These are phyloP conservation scores for Ctenodactylus gundi DNA, from an alignment of 2,113 vertebrate genomes.

Conservation along the genomic window DNA sequence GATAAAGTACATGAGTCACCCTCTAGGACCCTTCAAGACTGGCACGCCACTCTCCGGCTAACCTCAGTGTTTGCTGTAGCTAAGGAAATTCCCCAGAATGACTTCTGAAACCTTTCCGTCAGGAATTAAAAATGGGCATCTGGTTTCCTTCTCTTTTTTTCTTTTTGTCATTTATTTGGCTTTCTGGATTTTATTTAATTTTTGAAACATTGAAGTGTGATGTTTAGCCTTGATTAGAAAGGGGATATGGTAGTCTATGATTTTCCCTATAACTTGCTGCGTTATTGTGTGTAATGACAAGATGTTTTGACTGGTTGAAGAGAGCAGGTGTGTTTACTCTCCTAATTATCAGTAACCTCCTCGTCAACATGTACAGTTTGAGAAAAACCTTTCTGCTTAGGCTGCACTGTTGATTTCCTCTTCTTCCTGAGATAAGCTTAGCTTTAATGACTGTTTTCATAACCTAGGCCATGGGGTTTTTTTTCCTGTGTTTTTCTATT, in stretches of 20 bases:
- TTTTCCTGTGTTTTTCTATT: not conserved
- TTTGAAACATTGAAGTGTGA: not conserved
- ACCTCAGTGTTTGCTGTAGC: slow-evolving; percentile 8
- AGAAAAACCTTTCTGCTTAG: slow-evolving; percentile 38
- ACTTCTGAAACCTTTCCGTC: not conserved
- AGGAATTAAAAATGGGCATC: not conserved
- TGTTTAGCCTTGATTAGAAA: slow-evolving; percentile 40
- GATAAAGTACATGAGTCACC: slow-evolving; percentile 72
- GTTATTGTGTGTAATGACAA: not conserved
- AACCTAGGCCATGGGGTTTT: not conserved
- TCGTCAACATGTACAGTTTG: not conserved
- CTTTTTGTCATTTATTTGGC: not conserved
- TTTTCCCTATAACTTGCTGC: slow-evolving; percentile 48
- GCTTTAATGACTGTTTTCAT: slow-evolving; percentile 25
- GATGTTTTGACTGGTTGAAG: not conserved
- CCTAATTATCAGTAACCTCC: not conserved
- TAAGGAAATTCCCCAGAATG: not conserved
- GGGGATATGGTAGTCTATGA: not conserved
- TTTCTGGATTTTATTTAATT: not conserved
- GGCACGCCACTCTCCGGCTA: slow-evolving; percentile 72
- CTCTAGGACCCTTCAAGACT: not conserved
- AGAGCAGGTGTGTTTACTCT: not conserved
- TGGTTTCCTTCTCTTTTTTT: slow-evolving; percentile 2
- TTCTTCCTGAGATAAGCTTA: slow-evolving; percentile 40
- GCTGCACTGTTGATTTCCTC: slow-evolving; percentile 28